Evolutionary conservation across 2,888 invertebrate species (phyloP).

Genomic region (Thera britannica): DNA sequence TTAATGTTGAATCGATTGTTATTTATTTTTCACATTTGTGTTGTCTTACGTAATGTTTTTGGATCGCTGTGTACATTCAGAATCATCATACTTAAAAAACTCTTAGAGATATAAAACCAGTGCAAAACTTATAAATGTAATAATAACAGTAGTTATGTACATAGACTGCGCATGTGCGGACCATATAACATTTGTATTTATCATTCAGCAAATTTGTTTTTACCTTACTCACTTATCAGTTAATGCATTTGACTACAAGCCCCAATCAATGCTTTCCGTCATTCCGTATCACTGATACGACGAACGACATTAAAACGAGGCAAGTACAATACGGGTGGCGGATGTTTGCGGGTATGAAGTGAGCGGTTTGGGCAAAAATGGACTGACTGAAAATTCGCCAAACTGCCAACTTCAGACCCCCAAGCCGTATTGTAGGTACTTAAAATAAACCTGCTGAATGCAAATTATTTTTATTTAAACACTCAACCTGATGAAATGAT

Average conservation of each 20-base stretch:
- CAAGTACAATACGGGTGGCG: not conserved
- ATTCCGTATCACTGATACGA: not conserved
- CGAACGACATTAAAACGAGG: too few relatives aligned
- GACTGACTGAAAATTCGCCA: too few relatives aligned
- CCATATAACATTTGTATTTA: not conserved
- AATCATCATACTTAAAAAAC: slow-evolving; percentile 1
- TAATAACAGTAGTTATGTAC: not conserved
- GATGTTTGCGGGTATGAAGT: not conserved
- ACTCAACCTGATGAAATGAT: slow-evolving; percentile 8
- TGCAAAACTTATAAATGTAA: not conserved
- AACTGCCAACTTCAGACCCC: too few relatives aligned
- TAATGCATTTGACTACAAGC: not conserved
- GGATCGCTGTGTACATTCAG: slow-evolving; percentile 14
- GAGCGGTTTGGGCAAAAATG: too few relatives aligned
- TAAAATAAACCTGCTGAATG: slow-evolving; percentile 1
- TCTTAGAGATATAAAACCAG: not conserved
- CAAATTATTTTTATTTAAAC: not conserved
- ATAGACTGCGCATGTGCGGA: not conserved
- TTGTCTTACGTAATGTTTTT: slow-evolving; percentile 33
- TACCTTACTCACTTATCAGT: not conserved
- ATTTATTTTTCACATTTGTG: slow-evolving; percentile 27
- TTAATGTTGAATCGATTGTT: slow-evolving; percentile 12
- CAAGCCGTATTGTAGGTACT: not conserved
- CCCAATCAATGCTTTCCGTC: not conserved
- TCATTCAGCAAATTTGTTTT: slow-evolving; percentile 1